phyloP scores from a whole-genome alignment of 2,888 invertebrate genomes.

The Limulus polyphemus region DNA sequence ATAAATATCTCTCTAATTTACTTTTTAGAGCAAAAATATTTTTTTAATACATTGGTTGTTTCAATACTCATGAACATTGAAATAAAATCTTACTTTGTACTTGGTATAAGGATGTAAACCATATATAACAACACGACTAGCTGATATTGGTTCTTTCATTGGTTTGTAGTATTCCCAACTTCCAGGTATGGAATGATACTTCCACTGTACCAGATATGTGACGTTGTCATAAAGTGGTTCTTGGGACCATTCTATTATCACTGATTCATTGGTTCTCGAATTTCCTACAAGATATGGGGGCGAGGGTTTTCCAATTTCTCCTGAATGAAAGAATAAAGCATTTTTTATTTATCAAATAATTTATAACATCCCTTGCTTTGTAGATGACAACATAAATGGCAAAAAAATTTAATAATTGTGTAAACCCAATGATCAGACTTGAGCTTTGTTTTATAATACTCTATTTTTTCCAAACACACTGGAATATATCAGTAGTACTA shows the following conservation, averaged over 20 bases:
- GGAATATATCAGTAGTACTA: too few species aligned
- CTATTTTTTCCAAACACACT: too few species aligned
- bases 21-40: too few species aligned
- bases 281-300: conserved; percentile 60
- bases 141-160: conserved; percentile 6
- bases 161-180: conserved; percentile 63
- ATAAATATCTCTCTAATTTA: too few species aligned
- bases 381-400: too few species aligned
- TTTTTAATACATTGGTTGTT: too few species aligned
- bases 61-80: too few species aligned
- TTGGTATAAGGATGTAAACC: conserved; percentile 74
- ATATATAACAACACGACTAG: conserved; percentile 43
- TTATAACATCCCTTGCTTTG: too few species aligned
- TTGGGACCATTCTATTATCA: conserved; percentile 62
- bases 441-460: too few species aligned
- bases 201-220: conserved; percentile 56
- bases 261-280: conserved; percentile 53
- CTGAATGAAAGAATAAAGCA: conserved; percentile 31
- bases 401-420: too few species aligned
- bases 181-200: conserved; percentile 45
- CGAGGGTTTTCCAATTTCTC: conserved; percentile 53
- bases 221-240: conserved; percentile 34
- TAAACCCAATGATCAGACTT: too few species aligned
- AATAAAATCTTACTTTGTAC: conserved; percentile 54
- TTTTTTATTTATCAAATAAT: too few species aligned